phyloP scores from a whole-genome alignment of 2,888 invertebrate species.

The Dusona sp. region DNA sequence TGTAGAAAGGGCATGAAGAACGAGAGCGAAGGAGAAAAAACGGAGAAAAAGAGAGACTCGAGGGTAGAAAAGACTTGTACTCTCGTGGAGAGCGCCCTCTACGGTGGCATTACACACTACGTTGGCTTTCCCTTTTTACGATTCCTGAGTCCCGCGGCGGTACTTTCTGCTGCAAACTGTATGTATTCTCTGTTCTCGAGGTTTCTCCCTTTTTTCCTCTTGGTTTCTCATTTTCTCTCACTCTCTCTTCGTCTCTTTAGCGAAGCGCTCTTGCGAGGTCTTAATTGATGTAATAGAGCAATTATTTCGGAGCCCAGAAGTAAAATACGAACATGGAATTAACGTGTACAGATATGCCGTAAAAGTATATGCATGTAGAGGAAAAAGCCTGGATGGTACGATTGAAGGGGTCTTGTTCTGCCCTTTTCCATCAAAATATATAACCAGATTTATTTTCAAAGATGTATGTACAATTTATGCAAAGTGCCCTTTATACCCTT shows the following conservation, averaged over 20 bases:
- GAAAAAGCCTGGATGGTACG: not conserved
- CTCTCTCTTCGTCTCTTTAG: slow-evolving; percentile 25
- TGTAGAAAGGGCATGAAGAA: slow-evolving; percentile 35
- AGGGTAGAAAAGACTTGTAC: slow-evolving; percentile 56
- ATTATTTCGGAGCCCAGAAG: slow-evolving; percentile 73
- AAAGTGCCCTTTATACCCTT: not conserved
- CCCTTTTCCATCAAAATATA: slow-evolving; percentile 3
- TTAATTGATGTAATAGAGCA: slow-evolving; percentile 76
- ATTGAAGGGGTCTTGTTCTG: not conserved
- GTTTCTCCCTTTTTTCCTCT: not conserved
- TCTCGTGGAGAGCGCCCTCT: slow-evolving; percentile 40
- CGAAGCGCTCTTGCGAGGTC: slow-evolving; percentile 68
- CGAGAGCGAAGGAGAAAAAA: not conserved
- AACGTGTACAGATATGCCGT: slow-evolving; percentile 43
- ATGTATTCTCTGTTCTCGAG: slow-evolving; percentile 42
- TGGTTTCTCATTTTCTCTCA: not conserved
- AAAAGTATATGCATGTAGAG: not conserved
- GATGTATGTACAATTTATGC: not conserved
- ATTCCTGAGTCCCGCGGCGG: slow-evolving; percentile 53
- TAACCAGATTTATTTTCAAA: not conserved
- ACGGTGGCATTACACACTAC: slow-evolving; percentile 51
- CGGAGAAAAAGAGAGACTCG: slow-evolving; percentile 53
- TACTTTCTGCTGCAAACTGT: slow-evolving; percentile 36
- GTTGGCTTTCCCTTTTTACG: slow-evolving; percentile 60
- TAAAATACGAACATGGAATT: slow-evolving; percentile 63